phyloP scores from a whole-genome alignment of 2,797 vertebrate species.

The Poecile montanus region DNA sequence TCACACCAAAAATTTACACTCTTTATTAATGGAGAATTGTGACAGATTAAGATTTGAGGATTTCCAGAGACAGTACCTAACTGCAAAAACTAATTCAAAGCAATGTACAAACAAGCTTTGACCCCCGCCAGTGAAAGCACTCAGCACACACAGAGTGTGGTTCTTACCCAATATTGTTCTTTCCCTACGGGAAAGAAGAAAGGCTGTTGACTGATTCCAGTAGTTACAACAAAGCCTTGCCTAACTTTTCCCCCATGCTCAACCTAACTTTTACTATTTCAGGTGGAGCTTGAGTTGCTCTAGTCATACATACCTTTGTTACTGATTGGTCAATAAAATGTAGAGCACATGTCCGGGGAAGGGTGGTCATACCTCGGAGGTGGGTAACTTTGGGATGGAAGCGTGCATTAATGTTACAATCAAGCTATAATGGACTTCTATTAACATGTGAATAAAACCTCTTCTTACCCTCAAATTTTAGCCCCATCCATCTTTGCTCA shows the following conservation, averaged over 20 bases:
- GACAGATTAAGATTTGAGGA: not conserved
- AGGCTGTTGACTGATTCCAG: fast-evolving
- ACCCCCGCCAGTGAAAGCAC: not conserved
- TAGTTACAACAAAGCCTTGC: fast-evolving
- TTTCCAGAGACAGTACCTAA: not conserved
- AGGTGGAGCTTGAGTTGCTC: not conserved
- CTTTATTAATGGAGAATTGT: not conserved
- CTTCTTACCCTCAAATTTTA: not conserved
- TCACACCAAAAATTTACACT: not conserved
- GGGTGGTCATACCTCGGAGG: not conserved
- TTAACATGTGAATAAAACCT: not conserved
- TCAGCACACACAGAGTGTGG: not conserved
- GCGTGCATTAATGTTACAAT: not conserved
- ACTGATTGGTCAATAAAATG: not conserved
- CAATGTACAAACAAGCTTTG: not conserved
- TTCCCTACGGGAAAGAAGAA: not conserved
- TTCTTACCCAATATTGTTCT: not conserved
- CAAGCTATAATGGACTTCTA: not conserved
- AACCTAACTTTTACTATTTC: not conserved
- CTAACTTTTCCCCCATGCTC: not conserved
- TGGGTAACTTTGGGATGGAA: not conserved
- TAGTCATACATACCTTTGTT: not conserved
- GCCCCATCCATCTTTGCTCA: no score
- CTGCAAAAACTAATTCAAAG: not conserved
- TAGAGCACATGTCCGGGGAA: not conserved